Evolutionary conservation across 2,888 invertebrate species (phyloP), one percentile per base, ranked within the genome.

Genomic region (Folsomia candida): DNA sequence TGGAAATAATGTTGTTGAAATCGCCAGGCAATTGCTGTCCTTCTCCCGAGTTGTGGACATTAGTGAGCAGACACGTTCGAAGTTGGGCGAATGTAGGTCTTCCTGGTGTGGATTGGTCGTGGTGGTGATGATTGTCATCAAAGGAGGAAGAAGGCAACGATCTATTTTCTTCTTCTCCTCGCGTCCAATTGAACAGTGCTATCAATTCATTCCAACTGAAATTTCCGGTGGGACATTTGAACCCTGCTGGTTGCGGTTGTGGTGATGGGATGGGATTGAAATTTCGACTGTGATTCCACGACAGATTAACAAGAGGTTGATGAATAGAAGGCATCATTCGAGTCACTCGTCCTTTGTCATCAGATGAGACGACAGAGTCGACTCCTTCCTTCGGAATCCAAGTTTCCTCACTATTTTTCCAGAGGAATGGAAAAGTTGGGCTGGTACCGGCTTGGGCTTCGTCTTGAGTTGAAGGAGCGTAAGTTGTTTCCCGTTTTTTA

Each of bases 191-290:
- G 22, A 73, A 37, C 68, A 58, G 20, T 66, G 59, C 64, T 70
- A 65, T 59, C 58, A 63, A 61, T 73, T 73, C 47, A 25, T 66
- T 26, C 70, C 69, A 65, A 70, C 26, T 26, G 24, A 59, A 59
- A 6, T 20, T 59, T 59, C 26, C 59, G 24, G 14, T 25, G 27
- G 59, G 59, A 59, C 59, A 59, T 59, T 59, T 24, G 59, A 59
- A 59, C 3, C 3, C n/a, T n/a, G n/a, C n/a, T n/a, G n/a, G n/a
- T n/a, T n/a, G n/a, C n/a, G n/a, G n/a, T n/a, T n/a, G n/a, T n/a
- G n/a, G n/a, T n/a, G 6, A 3, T 54, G 54, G 54, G 24, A 54
- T 18, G n/a, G 54, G 20, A 2, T 26, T 24, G 59, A 59, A 26
- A 59, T 26, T 59, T 59, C 2, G 29, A 22, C n/a, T 26, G 2